These are phyloP conservation scores for Apodemia zela DNA, from an alignment of 2,888 invertebrate genomes.

Conservation along the genomic window DNA sequence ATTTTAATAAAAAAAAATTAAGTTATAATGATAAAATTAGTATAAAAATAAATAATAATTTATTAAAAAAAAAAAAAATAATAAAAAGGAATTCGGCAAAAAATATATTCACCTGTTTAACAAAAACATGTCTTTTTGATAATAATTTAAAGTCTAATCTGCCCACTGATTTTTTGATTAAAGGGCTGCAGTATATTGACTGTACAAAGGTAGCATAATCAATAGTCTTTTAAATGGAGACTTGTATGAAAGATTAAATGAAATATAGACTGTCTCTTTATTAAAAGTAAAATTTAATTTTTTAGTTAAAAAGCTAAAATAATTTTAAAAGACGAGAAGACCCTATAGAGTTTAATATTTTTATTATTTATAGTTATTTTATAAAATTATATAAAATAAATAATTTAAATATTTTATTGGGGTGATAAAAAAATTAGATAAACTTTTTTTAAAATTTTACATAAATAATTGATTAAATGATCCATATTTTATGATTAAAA, in stretches of 20 bases:
- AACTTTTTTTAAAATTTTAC: slow-evolving; percentile 72
- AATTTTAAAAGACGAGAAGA: slow-evolving; percentile 86
- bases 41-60: slow-evolving; percentile 50
- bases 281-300: slow-evolving; percentile 66
- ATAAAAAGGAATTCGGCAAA: slow-evolving; percentile 87
- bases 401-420: slow-evolving; percentile 79
- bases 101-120: slow-evolving; percentile 85
- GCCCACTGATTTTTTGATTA: slow-evolving; percentile 84
- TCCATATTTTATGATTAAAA: slow-evolving; percentile 82
- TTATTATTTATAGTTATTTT: slow-evolving; percentile 61
- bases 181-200: slow-evolving; percentile 85
- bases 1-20: slow-evolving; percentile 61
- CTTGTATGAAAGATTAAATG: slow-evolving; percentile 89
- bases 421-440: slow-evolving; percentile 81
- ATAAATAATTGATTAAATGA: slow-evolving; percentile 70
- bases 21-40: slow-evolving; percentile 82
- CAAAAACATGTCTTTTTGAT: slow-evolving; percentile 87
- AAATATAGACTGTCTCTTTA: slow-evolving; percentile 80
- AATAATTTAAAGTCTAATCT: slow-evolving; percentile 66
- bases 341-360: slow-evolving; percentile 85
- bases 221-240: slow-evolving; percentile 86
- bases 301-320: slow-evolving; percentile 84
- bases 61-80: slow-evolving; percentile 72
- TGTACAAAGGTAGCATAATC: slow-evolving; percentile 37
- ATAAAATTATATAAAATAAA: slow-evolving; percentile 45